Conservation (phyloP, 2,888 invertebrate genomes). For the Anagyrus pseudococci region DNA sequence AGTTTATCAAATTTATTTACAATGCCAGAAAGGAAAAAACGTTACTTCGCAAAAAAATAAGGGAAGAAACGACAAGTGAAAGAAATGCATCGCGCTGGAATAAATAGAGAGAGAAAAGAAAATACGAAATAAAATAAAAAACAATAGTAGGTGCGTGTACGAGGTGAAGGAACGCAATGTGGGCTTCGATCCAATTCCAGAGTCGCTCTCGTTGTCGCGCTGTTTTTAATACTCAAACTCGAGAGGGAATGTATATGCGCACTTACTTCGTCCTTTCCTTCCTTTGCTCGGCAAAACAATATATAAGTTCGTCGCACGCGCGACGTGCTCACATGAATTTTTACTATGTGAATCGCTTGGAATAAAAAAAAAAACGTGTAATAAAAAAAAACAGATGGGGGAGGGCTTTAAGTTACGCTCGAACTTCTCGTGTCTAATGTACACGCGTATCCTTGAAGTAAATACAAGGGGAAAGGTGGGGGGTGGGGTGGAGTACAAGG, state of each 20-base stretch:
- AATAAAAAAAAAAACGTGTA: neutral
- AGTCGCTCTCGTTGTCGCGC: neutral
- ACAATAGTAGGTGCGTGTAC: neutral
- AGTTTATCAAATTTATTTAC: slow-evolving; percentile 43
- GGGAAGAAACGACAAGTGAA: slow-evolving; percentile 8
- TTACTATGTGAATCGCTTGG: neutral
- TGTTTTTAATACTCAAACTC: neutral
- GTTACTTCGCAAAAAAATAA: slow-evolving; percentile 27
- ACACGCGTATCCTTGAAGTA: neutral
- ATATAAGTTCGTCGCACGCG: neutral
- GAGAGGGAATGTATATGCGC: neutral
- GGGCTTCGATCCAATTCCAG: slow-evolving; percentile 16
- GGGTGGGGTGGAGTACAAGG: neutral
- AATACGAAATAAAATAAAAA: neutral
- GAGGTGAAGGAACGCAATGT: neutral
- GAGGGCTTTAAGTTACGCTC: too few relatives aligned
- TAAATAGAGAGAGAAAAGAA: slow-evolving; percentile 2
- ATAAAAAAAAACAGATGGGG: neutral
- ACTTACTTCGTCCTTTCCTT: neutral
- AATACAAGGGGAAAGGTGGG: neutral
- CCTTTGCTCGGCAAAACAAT: neutral
- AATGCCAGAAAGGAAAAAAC: slow-evolving; percentile 34
- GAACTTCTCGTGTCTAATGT: too few relatives aligned
- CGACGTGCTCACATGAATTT: too few relatives aligned
- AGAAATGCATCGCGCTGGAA: neutral